Evolutionary conservation across 2,113 vertebrate species (phyloP).

Genomic region (Saimiri boliviensis): DNA sequence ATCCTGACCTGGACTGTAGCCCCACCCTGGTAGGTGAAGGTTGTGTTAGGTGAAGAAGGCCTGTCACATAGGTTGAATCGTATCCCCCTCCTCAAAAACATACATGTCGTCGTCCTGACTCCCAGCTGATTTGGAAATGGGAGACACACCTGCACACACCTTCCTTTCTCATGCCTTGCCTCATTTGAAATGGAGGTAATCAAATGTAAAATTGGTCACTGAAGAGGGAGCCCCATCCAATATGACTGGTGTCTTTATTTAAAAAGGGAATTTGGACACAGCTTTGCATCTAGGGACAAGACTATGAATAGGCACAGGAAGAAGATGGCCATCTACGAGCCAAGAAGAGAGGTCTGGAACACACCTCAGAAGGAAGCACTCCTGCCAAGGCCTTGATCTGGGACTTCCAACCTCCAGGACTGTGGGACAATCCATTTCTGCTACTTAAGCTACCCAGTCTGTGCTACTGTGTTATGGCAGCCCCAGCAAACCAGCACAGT

Average conservation of each 20-base stretch:
- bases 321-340: background rate
- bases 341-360: background rate
- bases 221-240: background rate
- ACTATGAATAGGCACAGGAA: rapidly evolving
- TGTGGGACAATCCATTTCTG: background rate
- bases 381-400: background rate
- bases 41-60: background rate
- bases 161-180: background rate
- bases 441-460: background rate
- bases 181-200: background rate
- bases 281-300: rapidly evolving
- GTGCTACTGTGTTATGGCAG: background rate
- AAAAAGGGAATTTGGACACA: background rate
- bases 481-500: background rate
- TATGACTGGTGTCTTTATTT: background rate
- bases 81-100: rapidly evolving
- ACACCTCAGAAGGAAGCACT: background rate
- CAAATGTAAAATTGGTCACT: background rate
- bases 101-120: background rate
- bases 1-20: background rate
- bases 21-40: background rate
- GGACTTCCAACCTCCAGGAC: background rate
- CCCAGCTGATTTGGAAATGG: background rate
- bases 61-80: background rate
- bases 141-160: background rate